Conservation (phyloP, 2,113 vertebrate species). For the Lates calcarifer region DNA sequence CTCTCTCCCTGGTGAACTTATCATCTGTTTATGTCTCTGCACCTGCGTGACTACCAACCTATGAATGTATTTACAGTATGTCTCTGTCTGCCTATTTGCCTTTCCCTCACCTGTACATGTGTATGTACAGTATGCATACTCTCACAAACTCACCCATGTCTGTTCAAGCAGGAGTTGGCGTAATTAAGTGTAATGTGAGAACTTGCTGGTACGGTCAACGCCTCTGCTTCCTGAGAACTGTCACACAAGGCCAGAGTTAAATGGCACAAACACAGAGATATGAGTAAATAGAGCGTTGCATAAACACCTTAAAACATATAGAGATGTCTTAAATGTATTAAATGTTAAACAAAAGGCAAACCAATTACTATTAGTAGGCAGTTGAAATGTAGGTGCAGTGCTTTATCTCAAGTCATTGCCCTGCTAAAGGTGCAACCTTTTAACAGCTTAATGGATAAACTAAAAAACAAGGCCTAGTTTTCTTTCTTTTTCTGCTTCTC, state of each 20-base stretch:
- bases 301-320: not conserved
- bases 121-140: not conserved
- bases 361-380: not conserved
- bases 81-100: not conserved
- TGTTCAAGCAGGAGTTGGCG: conserved; percentile 49
- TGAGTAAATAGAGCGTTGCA: not conserved
- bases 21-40: conserved; percentile 9
- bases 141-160: conserved; percentile 30
- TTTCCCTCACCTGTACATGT: not conserved
- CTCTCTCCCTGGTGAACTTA: conserved; percentile 8
- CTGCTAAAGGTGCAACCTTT: not conserved
- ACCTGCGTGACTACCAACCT: conserved; percentile 13
- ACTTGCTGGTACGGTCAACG: conserved; percentile 51
- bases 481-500: not conserved
- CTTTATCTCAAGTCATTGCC: not conserved
- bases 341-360: conserved; percentile 16
- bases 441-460: not conserved
- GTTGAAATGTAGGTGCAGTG: not conserved
- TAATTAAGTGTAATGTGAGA: conserved; percentile 73
- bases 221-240: conserved; percentile 59
- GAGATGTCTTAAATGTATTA: conserved; percentile 2
- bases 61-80: conserved; percentile 28
- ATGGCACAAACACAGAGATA: not conserved
- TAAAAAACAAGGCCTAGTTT: not conserved
- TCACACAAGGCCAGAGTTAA: conserved; percentile 40